Evolutionary conservation across 2,888 invertebrate genomes (phyloP).

Genomic region (Polymixis lichenea): DNA sequence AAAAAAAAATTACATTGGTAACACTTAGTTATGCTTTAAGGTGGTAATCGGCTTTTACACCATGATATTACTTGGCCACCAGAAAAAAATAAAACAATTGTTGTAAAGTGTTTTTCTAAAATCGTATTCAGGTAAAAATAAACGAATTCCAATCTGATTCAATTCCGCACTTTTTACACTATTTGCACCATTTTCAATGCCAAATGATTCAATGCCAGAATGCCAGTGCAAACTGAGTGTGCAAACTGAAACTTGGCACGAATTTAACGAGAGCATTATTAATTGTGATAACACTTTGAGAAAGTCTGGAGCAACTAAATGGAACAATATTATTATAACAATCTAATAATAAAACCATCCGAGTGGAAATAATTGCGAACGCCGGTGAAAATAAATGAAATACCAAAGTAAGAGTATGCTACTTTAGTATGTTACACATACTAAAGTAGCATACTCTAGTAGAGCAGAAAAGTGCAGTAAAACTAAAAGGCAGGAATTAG

Average conservation of each 20-base stretch:
- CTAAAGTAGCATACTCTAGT: too few relatives aligned
- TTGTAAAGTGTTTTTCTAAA: not conserved
- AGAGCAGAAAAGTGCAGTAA: constrained; percentile 15
- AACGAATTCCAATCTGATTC: constrained; percentile 33
- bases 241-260: constrained; percentile 54
- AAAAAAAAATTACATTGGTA: too few relatives aligned
- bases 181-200: constrained; percentile 55
- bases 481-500: constrained; percentile 9
- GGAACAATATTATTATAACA: constrained; percentile 21
- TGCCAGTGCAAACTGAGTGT: constrained; percentile 48
- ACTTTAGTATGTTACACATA: not conserved
- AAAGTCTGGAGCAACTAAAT: constrained; percentile 48
- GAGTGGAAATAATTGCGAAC: constrained; percentile 35
- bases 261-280: constrained; percentile 50
- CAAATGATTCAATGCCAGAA: constrained; percentile 58
- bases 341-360: constrained; percentile 41
- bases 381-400: constrained; percentile 24
- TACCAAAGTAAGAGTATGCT: not conserved
- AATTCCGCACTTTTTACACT: constrained; percentile 29
- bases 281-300: constrained; percentile 52
- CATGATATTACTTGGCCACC: not conserved
- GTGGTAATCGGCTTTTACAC: not conserved
- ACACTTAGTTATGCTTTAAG: not conserved
- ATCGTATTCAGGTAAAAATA: constrained; percentile 33
- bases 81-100: not conserved